These are phyloP conservation scores for Micrastur ruficollis DNA, from an alignment of 2,797 vertebrate species.

Conservation along the genomic window DNA sequence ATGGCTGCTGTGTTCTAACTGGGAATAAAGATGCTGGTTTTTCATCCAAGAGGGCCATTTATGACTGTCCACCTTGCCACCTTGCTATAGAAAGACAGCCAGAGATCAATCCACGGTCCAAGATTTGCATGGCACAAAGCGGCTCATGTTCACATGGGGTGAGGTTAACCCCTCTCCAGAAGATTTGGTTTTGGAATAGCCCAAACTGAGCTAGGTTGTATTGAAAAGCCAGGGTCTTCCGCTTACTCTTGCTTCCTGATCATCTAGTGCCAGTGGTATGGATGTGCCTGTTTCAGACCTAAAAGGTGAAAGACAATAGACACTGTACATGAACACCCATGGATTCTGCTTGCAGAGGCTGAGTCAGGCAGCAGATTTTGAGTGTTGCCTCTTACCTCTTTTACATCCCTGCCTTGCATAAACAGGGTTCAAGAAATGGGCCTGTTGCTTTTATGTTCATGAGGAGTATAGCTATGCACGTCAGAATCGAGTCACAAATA, in stretches of 20 bases:
- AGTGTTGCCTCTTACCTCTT: neutral
- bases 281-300: neutral
- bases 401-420: neutral
- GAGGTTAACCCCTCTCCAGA: neutral
- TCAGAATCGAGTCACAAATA: neutral
- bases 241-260: neutral
- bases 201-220: neutral
- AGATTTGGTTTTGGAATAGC: neutral
- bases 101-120: neutral
- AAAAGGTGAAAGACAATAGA: neutral
- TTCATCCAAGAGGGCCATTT: neutral
- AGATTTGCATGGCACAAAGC: neutral
- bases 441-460: neutral
- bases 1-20: neutral
- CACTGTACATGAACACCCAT: neutral
- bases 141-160: neutral
- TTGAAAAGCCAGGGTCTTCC: neutral
- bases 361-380: neutral
- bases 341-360: neutral
- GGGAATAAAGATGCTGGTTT: neutral
- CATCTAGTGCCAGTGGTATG: neutral
- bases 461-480: neutral
- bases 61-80: neutral
- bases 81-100: neutral
- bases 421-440: neutral